Evolutionary conservation across 2,113 vertebrate species (phyloP).

Genomic region (Hippocampus mohnikei): DNA sequence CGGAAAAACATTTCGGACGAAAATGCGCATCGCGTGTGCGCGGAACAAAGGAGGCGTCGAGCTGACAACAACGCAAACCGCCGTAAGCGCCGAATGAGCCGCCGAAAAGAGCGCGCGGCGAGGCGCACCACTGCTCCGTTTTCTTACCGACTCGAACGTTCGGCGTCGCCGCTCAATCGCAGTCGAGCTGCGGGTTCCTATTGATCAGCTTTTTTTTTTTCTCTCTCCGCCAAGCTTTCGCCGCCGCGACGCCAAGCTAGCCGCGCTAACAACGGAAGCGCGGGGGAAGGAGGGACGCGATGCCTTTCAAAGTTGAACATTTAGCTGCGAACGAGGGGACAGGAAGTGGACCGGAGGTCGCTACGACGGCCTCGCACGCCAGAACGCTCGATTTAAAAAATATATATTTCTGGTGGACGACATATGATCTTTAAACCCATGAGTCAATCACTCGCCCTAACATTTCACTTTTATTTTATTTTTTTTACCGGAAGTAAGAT

Average conservation of each 20-base stretch:
- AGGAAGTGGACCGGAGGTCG: not conserved
- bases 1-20: not conserved
- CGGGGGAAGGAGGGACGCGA: constrained; percentile 12
- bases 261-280: constrained; percentile 11
- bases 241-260: constrained; percentile 37
- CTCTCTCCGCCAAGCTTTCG: constrained; percentile 10
- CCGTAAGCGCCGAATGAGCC: constrained; percentile 20
- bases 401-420: not conserved
- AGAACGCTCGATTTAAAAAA: not conserved
- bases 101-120: not conserved
- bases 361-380: not conserved
- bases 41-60: constrained; percentile 63
- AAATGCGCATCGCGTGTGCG: constrained; percentile 21
- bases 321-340: not conserved
- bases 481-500: not conserved
- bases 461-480: not conserved
- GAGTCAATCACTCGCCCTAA: not conserved
- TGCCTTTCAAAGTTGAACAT: constrained; percentile 33
- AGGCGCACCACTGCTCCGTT: not conserved
- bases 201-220: constrained; percentile 49
- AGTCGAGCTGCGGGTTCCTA: constrained; percentile 50
- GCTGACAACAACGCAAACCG: constrained; percentile 20
- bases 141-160: constrained; percentile 52
- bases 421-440: not conserved
- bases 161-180: constrained; percentile 52